phyloP scores from a whole-genome alignment of 2,888 invertebrate species.

The Pyralis farinalis region DNA sequence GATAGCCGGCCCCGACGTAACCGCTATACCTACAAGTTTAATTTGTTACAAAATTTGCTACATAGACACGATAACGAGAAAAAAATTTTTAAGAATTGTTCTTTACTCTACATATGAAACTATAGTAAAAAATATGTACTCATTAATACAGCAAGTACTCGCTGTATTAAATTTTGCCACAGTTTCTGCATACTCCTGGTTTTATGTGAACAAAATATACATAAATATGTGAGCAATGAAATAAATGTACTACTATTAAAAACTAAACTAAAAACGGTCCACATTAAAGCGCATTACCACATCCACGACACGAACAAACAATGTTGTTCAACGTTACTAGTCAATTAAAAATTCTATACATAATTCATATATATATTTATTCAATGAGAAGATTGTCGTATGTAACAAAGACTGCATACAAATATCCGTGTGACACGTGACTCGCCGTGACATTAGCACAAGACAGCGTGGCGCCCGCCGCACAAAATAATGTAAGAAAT shows the following conservation, averaged over 20 bases:
- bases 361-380: slow-evolving; percentile 59
- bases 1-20: slow-evolving; percentile 51
- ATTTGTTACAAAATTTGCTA: slow-evolving; percentile 57
- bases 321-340: slow-evolving; percentile 27
- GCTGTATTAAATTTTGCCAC: too few species aligned
- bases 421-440: slow-evolving; percentile 48
- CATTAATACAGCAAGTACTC: too few species aligned
- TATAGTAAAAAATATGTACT: too few species aligned
- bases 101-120: too few species aligned
- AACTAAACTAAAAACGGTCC: too few species aligned
- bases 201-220: too few species aligned
- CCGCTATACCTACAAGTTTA: slow-evolving; percentile 61
- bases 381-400: slow-evolving; percentile 37
- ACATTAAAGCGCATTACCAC: too few species aligned
- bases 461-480: slow-evolving; percentile 57
- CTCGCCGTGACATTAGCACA: slow-evolving; percentile 27
- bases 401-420: slow-evolving; percentile 49
- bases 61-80: slow-evolving; percentile 20
- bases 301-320: slow-evolving; percentile 2
- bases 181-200: too few species aligned
- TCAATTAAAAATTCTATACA: slow-evolving; percentile 56
- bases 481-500: slow-evolving; percentile 13
- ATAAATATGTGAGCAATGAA: too few species aligned
- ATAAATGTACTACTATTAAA: too few species aligned
- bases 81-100: too few species aligned